Conservation (phyloP, 2,113 vertebrate genomes). For the Carollia perspicillata region DNA sequence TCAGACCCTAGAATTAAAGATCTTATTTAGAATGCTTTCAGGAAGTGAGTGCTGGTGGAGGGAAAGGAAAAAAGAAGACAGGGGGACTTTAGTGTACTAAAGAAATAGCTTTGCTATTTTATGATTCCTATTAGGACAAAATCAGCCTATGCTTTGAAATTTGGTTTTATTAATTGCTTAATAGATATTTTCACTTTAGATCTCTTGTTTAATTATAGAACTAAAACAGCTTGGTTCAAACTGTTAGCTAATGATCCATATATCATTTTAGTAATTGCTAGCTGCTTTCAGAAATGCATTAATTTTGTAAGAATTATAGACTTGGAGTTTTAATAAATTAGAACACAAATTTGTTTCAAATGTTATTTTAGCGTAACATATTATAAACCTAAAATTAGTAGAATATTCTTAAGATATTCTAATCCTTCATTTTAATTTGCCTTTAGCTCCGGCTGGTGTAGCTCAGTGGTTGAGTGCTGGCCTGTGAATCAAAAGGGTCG, state of each 20-base stretch:
- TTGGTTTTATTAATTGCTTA: slow-evolving; percentile 62
- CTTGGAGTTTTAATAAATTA: slow-evolving; percentile 13
- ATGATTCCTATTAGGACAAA: slow-evolving; percentile 27
- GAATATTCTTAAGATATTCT: neutral
- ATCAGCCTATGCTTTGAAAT: slow-evolving; percentile 40
- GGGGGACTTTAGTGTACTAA: neutral
- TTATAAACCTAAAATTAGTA: neutral
- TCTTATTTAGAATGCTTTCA: slow-evolving; percentile 44
- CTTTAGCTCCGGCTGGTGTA: neutral
- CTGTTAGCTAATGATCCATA: slow-evolving; percentile 74
- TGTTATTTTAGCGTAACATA: slow-evolving; percentile 12
- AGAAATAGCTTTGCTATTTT: slow-evolving; percentile 41
- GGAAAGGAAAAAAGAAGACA: neutral
- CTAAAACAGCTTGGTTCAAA: slow-evolving; percentile 65
- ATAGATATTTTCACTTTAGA: slow-evolving; percentile 66
- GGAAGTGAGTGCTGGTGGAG: neutral
- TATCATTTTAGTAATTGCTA: slow-evolving; percentile 71
- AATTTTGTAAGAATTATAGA: slow-evolving; percentile 53
- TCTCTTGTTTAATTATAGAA: slow-evolving; percentile 70
- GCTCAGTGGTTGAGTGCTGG: no score
- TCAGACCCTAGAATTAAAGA: slow-evolving; percentile 32
- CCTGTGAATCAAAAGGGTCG: no score
- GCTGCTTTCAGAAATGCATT: slow-evolving; percentile 51
- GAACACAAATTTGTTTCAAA: neutral
- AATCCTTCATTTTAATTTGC: neutral